Percentiles rank a stretch among this genome's conserved stretches.
Conservation (phyloP, 2,888 invertebrate species). For the Phrixothrix hirtus region DNA sequence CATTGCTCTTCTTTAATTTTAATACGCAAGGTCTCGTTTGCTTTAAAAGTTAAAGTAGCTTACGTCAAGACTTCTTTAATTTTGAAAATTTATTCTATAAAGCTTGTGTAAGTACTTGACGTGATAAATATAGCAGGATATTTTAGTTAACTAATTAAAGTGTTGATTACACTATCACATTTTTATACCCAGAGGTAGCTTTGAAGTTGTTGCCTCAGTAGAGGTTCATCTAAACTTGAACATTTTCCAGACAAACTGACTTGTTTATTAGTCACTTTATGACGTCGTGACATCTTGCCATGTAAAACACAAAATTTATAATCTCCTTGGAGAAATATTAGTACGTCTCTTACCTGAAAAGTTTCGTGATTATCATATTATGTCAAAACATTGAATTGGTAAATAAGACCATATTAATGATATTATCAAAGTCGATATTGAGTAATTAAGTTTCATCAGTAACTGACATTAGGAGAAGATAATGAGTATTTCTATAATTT, state of each 20-base stretch:
- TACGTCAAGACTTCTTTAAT: constrained; percentile 15
- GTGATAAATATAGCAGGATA: constrained; percentile 15
- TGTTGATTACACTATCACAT: constrained; percentile 18
- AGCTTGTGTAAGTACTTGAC: constrained; percentile 10
- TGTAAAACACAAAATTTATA: neutral
- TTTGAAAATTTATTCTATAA: constrained; percentile 16
- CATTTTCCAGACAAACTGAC: constrained; percentile 18
- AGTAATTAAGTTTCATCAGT: no score
- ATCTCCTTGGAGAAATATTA: neutral
- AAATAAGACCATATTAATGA: no score
- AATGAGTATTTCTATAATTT: no score
- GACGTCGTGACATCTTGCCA: constrained; percentile 15
- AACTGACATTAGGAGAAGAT: no score
- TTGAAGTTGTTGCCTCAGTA: constrained; percentile 15
- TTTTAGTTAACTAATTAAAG: constrained; percentile 23
- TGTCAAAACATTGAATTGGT: neutral
- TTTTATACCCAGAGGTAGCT: constrained; percentile 16
- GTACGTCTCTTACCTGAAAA: neutral
- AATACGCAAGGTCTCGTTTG: constrained; percentile 27
- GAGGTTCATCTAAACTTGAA: constrained; percentile 15
- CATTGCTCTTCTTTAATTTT: constrained; percentile 37
- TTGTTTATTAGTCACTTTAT: constrained; percentile 27
- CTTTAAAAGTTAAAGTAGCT: constrained; percentile 5
- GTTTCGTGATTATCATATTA: neutral
- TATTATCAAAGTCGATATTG: no score